These are phyloP conservation scores for Rotaria socialis DNA, from an alignment of 2,888 invertebrate species.

Conservation along the genomic window DNA sequence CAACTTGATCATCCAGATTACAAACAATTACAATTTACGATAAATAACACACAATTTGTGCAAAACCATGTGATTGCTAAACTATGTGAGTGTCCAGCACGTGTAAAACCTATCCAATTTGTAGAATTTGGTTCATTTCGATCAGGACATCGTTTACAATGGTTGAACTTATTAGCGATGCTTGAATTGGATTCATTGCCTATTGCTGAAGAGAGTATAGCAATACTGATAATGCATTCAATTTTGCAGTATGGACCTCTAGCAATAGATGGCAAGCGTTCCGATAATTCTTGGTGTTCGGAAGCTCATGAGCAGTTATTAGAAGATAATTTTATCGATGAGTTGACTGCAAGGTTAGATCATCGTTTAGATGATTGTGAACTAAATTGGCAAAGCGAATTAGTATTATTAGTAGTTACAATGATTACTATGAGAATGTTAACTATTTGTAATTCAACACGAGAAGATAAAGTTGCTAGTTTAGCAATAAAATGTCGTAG, in stretches of 20 bases:
- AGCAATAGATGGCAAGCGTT: not conserved
- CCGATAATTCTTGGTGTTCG: not conserved
- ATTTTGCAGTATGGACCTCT: not conserved
- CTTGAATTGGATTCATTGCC: not conserved
- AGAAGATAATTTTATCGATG: not conserved
- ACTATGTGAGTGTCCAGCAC: not conserved
- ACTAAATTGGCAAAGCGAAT: conserved; percentile 4
- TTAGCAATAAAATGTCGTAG: no score
- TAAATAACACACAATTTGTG: not conserved
- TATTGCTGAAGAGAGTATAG: not conserved
- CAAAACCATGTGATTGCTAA: not conserved
- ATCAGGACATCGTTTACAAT: conserved; percentile 1
- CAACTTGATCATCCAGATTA: not conserved
- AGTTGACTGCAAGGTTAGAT: not conserved
- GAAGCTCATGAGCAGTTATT: not conserved
- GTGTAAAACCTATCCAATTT: not conserved
- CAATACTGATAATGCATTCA: not conserved
- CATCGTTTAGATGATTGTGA: not conserved
- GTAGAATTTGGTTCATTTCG: conserved; percentile 18
- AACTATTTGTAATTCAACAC: not conserved
- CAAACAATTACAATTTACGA: not conserved
- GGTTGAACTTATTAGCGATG: not conserved
- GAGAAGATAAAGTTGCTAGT: not conserved
- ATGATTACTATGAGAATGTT: conserved; percentile 8
- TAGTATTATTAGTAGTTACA: not conserved